Base-by-base conservation (phyloP, 1,140 invertebrate genomes). In the Bombus vancouverensis region DNA sequence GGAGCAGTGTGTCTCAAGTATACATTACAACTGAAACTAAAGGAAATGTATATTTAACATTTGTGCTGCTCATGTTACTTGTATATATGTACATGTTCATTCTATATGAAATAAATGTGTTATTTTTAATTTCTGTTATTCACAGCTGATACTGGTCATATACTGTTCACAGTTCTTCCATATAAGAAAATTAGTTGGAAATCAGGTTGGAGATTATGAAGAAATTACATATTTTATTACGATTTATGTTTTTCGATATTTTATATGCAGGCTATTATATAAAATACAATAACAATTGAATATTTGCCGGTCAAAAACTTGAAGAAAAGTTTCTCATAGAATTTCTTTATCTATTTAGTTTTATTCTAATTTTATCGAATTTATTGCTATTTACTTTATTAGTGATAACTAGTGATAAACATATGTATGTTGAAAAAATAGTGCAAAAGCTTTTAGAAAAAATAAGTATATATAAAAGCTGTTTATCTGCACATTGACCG, bases 131-230 rank as follows among this genome's bases (percentile, higher is more conserved):
- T 88, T 92, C 77, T 94, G 86, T 94, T 92, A 93, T 94, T 92
- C 93, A 89, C 94, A 94, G 94, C 93, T 92, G 92, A 90, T 89
- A 92, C 91, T 85, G 93, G 93, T 93, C 92, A 94, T 88, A 91
- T 93, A 93, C 92, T 93, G 91, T 94, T 93, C 92, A 92, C 93
- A 91, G 92, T 94, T 88, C 93, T 93, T 90, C 89, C 90, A 84
- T 93, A 91, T 92, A 92, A 94, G 93, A 94, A 92, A 94, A 92
- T 92, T 93, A 91, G 93, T 91, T 93, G 93, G 93, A 93, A 90
- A 85, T 92, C 93, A 94, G 93, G 93, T 94, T 94, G 92, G 93
- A 92, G 86, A 92, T 84, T 88, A 88, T 79, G 72, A 90, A 78
- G 90, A 76, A 83, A 80, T 83, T 83, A 74, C 86, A 86, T 88